Evolutionary conservation across 2,797 vertebrate species (phyloP), one percentile per base, ranked within the genome.

Genomic region (Pseudotriccus pelzelni): DNA sequence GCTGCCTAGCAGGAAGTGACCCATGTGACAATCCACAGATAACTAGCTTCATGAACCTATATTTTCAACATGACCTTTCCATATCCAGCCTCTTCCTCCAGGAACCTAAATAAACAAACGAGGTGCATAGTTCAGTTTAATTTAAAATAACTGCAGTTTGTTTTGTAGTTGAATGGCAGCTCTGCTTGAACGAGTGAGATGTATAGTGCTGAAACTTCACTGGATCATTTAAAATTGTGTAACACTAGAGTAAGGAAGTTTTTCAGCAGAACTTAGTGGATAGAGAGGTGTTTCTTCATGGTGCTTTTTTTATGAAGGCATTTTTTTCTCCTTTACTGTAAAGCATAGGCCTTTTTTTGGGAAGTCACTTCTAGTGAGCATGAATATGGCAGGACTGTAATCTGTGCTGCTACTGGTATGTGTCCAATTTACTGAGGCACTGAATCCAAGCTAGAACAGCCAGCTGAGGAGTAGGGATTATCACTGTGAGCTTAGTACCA

Each of bases 1-100:
- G 67, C 89, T 93, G 80, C 41, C 30, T 74, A 74, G 67, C 77
- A 67, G 93, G 93, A 96, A 90, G 59, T 76, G 27, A 44, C 47
- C 74, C 67, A 23, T 67, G 52, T 82, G 90, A 82, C 52, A 86
- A 36, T 70, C 69, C 55, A 49, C 41, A 89, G 80, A 90, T 95
- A 95, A 49, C 68, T 80, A 80, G 70, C 56, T 95, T 93, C 73
- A 58, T 93, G 80, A 87, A 74, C 55, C 28, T 84, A 0, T 58
- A 46, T 82, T 89, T 92, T 84, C 67, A 82, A 28, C 44, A 16
- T 94, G 77, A 91, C 83, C 73, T 84, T 95, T 52, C 44, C 21
- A 21, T 86, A 69, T 58, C n/a, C 47, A 72, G 32, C 58, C 47
- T 91, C 30, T 49, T 94, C 25, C 13, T 20, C 19, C 30, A 80